Evolutionary conservation across 2,888 invertebrate species (phyloP).

Genomic region (Bembecia ichneumoniformis): DNA sequence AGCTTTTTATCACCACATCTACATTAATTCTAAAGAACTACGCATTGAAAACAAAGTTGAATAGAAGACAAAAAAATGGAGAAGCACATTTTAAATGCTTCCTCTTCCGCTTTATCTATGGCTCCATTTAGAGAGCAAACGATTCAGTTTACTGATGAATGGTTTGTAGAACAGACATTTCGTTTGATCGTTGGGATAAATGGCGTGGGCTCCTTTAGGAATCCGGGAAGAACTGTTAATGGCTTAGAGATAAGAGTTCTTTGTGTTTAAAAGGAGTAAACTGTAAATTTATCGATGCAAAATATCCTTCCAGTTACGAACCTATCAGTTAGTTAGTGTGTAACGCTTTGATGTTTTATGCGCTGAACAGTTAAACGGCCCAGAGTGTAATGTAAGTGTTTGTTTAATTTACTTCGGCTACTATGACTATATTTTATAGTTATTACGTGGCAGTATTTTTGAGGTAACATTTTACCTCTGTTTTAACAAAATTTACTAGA

Average conservation of each 20-base stretch:
- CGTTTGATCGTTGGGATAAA: slow-evolving; percentile 62
- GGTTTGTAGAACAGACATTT: slow-evolving; percentile 31
- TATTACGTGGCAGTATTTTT: too few species aligned
- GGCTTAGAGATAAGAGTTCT: slow-evolving; percentile 12
- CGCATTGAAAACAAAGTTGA: too few species aligned
- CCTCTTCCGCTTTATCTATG: slow-evolving; percentile 47
- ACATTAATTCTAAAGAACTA: too few species aligned
- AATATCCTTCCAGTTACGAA: slow-evolving; percentile 1
- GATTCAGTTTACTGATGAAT: slow-evolving; percentile 53
- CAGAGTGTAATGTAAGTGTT: too few species aligned
- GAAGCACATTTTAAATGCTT: not conserved
- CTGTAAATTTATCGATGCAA: slow-evolving; percentile 1
- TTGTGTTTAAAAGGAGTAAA: slow-evolving; percentile 5
- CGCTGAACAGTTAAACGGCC: not conserved
- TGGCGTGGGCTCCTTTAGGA: slow-evolving; percentile 38
- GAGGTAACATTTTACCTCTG: too few species aligned
- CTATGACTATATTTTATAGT: too few species aligned
- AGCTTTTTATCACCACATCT: too few species aligned
- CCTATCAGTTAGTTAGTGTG: not conserved
- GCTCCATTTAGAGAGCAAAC: slow-evolving; percentile 39
- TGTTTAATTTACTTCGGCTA: too few species aligned
- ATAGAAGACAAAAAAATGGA: too few species aligned
- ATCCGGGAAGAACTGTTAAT: slow-evolving; percentile 43
- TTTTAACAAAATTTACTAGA: too few species aligned
- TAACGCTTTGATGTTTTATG: not conserved